These are phyloP conservation scores for Linepithema humile DNA, from an alignment of 1,140 invertebrate genomes.

Conservation along the genomic window DNA sequence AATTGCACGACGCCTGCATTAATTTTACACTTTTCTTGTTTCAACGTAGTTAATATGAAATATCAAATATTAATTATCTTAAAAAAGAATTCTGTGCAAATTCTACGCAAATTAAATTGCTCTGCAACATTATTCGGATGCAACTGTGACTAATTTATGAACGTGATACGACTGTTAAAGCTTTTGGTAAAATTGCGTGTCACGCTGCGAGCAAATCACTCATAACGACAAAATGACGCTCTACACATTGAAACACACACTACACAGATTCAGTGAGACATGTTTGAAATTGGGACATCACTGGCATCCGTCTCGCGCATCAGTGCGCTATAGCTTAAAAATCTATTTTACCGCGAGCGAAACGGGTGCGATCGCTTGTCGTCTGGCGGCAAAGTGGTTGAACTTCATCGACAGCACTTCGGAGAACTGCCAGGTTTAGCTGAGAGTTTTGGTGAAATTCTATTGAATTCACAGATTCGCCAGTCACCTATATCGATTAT, in stretches of 20 bases:
- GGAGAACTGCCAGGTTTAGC: background rate
- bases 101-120: too few relatives aligned
- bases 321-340: slow-evolving; percentile 7
- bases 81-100: too few relatives aligned
- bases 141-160: background rate
- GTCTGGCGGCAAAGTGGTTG: slow-evolving; percentile 57
- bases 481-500: slow-evolving; percentile 46
- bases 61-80: too few relatives aligned
- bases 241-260: background rate
- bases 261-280: background rate
- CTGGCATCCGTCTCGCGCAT: slow-evolving; percentile 27
- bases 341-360: slow-evolving; percentile 49
- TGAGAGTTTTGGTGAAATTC: slow-evolving; percentile 61
- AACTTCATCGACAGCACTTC: slow-evolving; percentile 56
- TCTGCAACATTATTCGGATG: too few relatives aligned
- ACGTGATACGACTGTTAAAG: background rate
- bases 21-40: too few relatives aligned
- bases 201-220: background rate
- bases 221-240: background rate
- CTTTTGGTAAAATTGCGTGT: background rate
- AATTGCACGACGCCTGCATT: too few relatives aligned
- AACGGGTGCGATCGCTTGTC: slow-evolving; percentile 35
- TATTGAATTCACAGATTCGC: slow-evolving; percentile 51
- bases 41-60: too few relatives aligned
- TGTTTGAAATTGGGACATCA: slow-evolving; percentile 57